Evolutionary conservation across 2,888 invertebrate species (phyloP), one percentile per base, ranked within the genome.

Genomic region (Synanthedon vespiformis): DNA sequence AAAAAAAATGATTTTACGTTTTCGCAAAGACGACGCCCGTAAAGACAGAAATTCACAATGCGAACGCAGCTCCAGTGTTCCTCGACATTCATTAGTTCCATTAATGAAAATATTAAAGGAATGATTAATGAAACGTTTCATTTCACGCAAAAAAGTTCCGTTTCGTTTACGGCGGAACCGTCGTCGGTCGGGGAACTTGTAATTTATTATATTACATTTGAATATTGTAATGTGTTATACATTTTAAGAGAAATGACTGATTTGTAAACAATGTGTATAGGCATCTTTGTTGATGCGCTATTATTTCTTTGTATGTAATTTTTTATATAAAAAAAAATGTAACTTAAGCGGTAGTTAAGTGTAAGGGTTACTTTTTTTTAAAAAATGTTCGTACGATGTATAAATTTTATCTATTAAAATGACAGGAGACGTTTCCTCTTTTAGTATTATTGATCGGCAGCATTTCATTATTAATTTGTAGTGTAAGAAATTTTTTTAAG

Each of bases 201-300:
- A n/a, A 44, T 44, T 44, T 44, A 44, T 44, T 44, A 22, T 22
- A 50, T 40, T 50, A 14, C 14, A 40, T 50, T 50, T 50, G 40
- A 50, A 50, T 40, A 44, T 13, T 44, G 13, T 44, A 55, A 51
- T 41, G 55, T 60, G 61, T 73, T 67, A 70, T 68, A 71, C 67
- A 71, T 75, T 79, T 56, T 78, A 79, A 80, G 78, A 78, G 74
- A 72, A 80, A 77, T 76, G 83, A 83, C 84, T 84, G 84, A 84
- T 71, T 74, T 73, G 71, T 80, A 78, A 71, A 51, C 67, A 68
- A 71, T 72, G 63, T 72, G 63, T 71, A 67, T 79, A 78, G 79
- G 79, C 79, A 61, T 66, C 70, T 68, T 75, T 74, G 69, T 78
- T 74, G 72, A 72, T 73, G 74, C 68, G 78, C 77, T 77, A 74